Evolutionary conservation across 2,113 vertebrate species (phyloP).

Genomic region (Melanerpes formicivorus): DNA sequence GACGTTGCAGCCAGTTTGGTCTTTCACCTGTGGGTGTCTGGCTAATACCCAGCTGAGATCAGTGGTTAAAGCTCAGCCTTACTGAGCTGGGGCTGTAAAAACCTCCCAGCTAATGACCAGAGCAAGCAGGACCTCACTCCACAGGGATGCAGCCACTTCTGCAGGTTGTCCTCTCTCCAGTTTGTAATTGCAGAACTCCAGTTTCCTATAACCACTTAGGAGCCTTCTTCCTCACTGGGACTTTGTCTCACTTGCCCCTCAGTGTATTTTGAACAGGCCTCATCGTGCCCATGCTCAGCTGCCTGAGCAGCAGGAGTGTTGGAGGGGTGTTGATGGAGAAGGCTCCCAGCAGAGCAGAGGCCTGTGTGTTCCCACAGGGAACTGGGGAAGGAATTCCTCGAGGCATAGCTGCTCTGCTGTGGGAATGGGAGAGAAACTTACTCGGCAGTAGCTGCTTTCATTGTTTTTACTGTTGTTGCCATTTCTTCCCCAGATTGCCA

Average conservation of each 20-base stretch:
- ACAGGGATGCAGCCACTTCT: not conserved
- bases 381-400: not conserved
- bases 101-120: not conserved
- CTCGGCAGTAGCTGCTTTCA: not conserved
- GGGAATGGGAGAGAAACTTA: not conserved
- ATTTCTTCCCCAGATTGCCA: conserved; percentile 85
- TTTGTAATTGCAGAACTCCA: not conserved
- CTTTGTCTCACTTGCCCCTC: not conserved
- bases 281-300: not conserved
- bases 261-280: conserved; percentile 34
- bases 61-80: not conserved
- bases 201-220: not conserved
- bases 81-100: not conserved
- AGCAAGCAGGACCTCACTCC: not conserved
- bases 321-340: not conserved
- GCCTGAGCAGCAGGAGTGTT: not conserved
- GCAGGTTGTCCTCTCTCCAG: not conserved
- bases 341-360: not conserved
- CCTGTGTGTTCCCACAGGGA: not conserved
- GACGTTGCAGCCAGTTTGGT: not conserved
- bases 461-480: not conserved
- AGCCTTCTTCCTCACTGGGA: not conserved
- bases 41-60: not conserved
- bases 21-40: not conserved
- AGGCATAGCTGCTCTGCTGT: not conserved